These are phyloP conservation scores for Antheraea assamensis DNA, from an alignment of 2,888 invertebrate genomes.

Conservation along the genomic window DNA sequence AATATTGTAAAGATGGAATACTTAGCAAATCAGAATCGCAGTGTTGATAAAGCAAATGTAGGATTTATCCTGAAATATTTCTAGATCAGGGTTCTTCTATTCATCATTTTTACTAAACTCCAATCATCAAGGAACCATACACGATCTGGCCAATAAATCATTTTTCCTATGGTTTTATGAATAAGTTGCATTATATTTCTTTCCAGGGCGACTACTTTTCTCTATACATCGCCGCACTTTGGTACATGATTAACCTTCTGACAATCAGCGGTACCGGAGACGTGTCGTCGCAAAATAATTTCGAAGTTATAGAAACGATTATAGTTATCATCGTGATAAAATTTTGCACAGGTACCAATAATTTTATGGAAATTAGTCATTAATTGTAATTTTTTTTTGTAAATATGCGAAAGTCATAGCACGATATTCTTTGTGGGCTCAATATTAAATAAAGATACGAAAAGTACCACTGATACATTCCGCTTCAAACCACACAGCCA, in stretches of 20 bases:
- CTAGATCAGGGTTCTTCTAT: not conserved
- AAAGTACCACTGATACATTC: too few relatives aligned
- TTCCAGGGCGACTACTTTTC: constrained; percentile 66
- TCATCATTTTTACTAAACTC: not conserved
- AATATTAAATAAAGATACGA: too few relatives aligned
- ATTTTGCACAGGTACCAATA: constrained; percentile 69
- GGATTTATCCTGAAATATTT: not conserved
- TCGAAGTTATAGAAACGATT: constrained; percentile 76
- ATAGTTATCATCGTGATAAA: constrained; percentile 74
- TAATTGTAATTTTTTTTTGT: too few relatives aligned
- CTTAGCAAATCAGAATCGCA: not conserved
- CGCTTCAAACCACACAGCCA: too few relatives aligned
- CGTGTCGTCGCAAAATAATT: constrained; percentile 69
- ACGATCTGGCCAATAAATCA: not conserved
- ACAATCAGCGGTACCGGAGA: constrained; percentile 80
- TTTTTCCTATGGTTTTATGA: not conserved
- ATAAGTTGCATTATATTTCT: constrained; percentile 3
- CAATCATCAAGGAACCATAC: not conserved
- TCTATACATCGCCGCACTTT: constrained; percentile 71
- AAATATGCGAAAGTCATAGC: too few relatives aligned
- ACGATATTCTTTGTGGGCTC: too few relatives aligned
- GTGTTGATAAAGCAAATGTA: not conserved
- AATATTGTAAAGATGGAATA: not conserved
- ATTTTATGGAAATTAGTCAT: not conserved
- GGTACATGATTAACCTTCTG: constrained; percentile 76